Evolutionary conservation across 1,140 invertebrate species (phyloP), one percentile per base, ranked within the genome.

Genomic region (Lepidotrigona ventralis): DNA sequence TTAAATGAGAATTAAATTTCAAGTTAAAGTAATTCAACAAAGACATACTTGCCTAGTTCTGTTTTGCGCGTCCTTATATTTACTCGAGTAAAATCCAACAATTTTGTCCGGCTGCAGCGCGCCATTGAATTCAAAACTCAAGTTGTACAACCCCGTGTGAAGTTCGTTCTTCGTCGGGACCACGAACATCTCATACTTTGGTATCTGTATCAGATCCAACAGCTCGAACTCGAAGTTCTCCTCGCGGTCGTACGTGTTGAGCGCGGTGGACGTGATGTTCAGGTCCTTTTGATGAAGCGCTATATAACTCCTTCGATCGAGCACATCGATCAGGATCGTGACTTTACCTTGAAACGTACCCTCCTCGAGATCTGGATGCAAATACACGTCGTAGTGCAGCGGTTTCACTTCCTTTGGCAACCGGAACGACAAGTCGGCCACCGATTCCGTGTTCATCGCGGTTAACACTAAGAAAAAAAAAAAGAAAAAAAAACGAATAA

Each of bases 41-140:
- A 68, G 23, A 58, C 77, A 29, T 17, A 71, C 79, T 89, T 94
- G 97, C 96, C 96, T 96, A n/a, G 91, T 95, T 90, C 94, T 91
- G 88, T 96, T 96, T 1, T 92, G 84, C 81, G 91, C 90, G 87
- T 96, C 96, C 66, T 94, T 95, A 91, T 98, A 98, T 51, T 93
- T 95, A 91, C 97, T 98, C 68, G 96, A 95, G 92, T 98, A 98
- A 88, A 98, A 96, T 2, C 98, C 98, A 29, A 96, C 95, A 79
- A 97, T 97, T 90, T 95, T 95, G 70, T 96, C 94, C 9, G 94
- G 94, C 3, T 93, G 93, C 23, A 98, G 92, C 19, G 94, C 95
- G 15, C 97, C 97, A 78, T 95, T 94, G 85, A 97, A 98, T 66
- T 96, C 93, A n/a, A 97, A 85, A 5, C 91, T 92, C 23, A 97